These are phyloP conservation scores for Melieria crassipennis DNA, from an alignment of 2,888 invertebrate genomes.

Conservation along the genomic window DNA sequence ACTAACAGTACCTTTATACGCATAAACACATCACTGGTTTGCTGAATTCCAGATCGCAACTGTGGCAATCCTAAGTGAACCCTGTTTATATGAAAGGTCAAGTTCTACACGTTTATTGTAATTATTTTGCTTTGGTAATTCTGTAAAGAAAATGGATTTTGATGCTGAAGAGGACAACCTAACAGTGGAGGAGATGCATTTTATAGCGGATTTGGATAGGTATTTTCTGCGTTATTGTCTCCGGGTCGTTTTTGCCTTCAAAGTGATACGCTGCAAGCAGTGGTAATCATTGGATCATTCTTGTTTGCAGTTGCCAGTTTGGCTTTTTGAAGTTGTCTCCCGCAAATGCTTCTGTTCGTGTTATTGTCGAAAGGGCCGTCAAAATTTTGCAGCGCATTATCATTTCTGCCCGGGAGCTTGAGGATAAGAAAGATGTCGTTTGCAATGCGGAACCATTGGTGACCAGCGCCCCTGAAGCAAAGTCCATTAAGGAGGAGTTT, in stretches of 20 bases:
- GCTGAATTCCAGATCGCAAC: too few species aligned
- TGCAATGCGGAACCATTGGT: conserved; percentile 31
- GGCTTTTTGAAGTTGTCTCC: conserved; percentile 86
- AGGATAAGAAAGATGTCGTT: conserved; percentile 41
- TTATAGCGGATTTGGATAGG: conserved; percentile 90
- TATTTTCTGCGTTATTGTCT: conserved; percentile 54
- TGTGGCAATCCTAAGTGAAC: background rate
- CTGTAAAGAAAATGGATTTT: conserved; percentile 20
- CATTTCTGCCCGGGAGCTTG: conserved; percentile 25
- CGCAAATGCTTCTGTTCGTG: conserved; percentile 83
- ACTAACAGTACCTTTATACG: too few species aligned
- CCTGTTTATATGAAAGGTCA: conserved; percentile 3
- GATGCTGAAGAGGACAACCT: conserved; percentile 52
- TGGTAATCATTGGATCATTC: background rate
- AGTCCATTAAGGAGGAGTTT: conserved; percentile 42
- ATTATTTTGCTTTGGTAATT: background rate
- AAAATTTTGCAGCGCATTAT: conserved; percentile 87
- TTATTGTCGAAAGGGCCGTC: conserved; percentile 84
- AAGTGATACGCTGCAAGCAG: background rate
- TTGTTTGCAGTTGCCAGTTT: conserved; percentile 81
- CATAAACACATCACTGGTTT: too few species aligned
- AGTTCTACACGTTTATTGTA: conserved; percentile 28
- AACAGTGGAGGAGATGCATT: conserved; percentile 85
- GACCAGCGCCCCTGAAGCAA: conserved; percentile 8
- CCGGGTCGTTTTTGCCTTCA: background rate